Evolutionary conservation across 2,797 vertebrate species (phyloP).

Genomic region (Diplodus puntazzo): DNA sequence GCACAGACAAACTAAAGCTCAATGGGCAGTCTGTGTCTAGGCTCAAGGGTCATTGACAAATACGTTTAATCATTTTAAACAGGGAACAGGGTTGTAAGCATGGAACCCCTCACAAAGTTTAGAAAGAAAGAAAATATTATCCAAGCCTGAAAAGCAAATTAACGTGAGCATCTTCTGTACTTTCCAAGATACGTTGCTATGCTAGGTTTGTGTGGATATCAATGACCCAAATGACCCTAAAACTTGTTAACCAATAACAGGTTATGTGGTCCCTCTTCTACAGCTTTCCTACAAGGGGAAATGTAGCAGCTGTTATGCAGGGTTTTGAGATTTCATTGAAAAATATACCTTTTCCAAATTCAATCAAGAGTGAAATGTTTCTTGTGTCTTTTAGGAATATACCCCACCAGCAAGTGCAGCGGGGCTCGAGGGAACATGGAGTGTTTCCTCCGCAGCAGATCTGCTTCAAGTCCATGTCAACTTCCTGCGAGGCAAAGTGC

Average conservation of each 20-base stretch:
- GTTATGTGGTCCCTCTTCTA: neutral
- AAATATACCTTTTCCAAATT: neutral
- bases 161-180: neutral
- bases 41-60: slow-evolving; percentile 3
- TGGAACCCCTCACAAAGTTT: no score
- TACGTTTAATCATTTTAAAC: no score
- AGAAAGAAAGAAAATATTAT: neutral
- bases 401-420: slow-evolving; percentile 66
- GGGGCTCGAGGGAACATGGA: slow-evolving; percentile 77
- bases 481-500: slow-evolving; percentile 92
- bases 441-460: slow-evolving; percentile 82
- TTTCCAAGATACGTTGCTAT: neutral
- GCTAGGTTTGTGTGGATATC: neutral
- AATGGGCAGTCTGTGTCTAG: slow-evolving; percentile 22
- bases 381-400: slow-evolving; percentile 76
- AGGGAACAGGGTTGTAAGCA: no score
- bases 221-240: neutral
- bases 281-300: neutral
- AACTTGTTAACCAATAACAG: neutral
- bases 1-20: slow-evolving; percentile 18
- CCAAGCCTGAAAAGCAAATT: neutral
- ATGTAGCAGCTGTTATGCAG: neutral
- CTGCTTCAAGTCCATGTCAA: slow-evolving; percentile 89
- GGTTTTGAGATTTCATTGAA: neutral
- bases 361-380: slow-evolving; percentile 1